Percentiles rank a stretch among this genome's conserved stretches.
Evolutionary conservation across 2,797 vertebrate genomes (phyloP).

Genomic region (Microctenopoma steveboyesi): DNA sequence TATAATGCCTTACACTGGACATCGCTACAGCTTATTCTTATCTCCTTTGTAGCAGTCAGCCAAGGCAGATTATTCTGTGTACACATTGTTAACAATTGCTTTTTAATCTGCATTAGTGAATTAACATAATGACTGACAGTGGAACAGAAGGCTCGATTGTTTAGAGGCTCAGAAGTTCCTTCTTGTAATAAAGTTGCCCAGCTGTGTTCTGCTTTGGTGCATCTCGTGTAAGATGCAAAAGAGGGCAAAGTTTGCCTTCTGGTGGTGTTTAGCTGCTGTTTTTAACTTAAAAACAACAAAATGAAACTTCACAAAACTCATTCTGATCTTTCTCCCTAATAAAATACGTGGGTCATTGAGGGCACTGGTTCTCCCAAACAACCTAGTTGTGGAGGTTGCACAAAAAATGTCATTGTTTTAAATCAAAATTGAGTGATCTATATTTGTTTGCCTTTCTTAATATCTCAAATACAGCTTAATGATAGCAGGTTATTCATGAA

Average conservation of each 20-base stretch:
- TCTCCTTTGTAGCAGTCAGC: constrained; percentile 76
- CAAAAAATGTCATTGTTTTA: too few species aligned
- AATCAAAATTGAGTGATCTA: not conserved
- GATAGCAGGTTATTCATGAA: not conserved
- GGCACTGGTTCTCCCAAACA: not conserved
- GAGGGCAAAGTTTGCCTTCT: constrained; percentile 37
- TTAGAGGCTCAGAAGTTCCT: constrained; percentile 79
- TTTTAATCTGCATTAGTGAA: constrained; percentile 85
- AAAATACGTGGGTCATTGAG: not conserved
- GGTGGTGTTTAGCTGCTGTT: constrained; percentile 10
- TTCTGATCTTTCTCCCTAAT: not conserved
- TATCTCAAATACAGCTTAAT: not conserved
- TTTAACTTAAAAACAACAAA: constrained; percentile 5
- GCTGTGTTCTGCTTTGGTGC: constrained; percentile 41
- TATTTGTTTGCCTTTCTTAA: not conserved
- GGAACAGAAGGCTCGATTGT: constrained; percentile 81
- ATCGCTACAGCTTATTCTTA: constrained; percentile 75
- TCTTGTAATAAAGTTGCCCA: constrained; percentile 61
- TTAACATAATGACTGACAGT: constrained; percentile 85
- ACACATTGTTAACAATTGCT: constrained; percentile 84
- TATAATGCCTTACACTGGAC: constrained; percentile 77
- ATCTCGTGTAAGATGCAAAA: constrained; percentile 27
- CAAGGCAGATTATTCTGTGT: constrained; percentile 81
- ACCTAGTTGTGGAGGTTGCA: too few species aligned
- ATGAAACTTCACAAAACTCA: not conserved